Evolutionary conservation across 2,888 invertebrate species (phyloP), one percentile per base, ranked within the genome.

Genomic region (Sphinx pinastri): DNA sequence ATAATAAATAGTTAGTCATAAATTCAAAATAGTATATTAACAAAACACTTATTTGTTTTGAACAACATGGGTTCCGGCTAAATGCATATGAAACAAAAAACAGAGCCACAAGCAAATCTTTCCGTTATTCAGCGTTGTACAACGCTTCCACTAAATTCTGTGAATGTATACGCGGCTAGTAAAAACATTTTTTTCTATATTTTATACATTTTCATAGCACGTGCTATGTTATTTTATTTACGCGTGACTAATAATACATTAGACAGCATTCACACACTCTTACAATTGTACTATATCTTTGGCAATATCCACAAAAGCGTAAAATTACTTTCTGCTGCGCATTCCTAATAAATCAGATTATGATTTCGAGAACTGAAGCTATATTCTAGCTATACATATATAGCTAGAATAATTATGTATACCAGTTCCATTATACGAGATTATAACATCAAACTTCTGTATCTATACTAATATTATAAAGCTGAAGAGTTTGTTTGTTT

Each of bases 21-120:
- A 55, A 55, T 19, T 2, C 54, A 5, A 6, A 4, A 10, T n/a
- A 54, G 16, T 54, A 60, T 47, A 1, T 16, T 19, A 49, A 63
- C 60, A 69, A 47, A 55, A 45, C n/a, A 51, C 19, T 49, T 52
- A 45, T 16, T 63, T 63, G 19, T 54, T 52, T 45, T 38, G 51
- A 59, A 70, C 67, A 51, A 70, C 14, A 45, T 52, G 16, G 31
- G 31, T 67, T 70, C 70, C 52, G n/a, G 67, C 58, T 25, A 68
- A 70, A 67, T 54, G 54, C 38, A 38, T 52, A 16, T 70, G 11
- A 67, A 58, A 70, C 67, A 70, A 59, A 70, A 67, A 70, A 67
- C 70, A 70, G 70, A 67, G 45, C 55, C 12, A 47, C 4, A 59
- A 49, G 31, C 67, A 8, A 51, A 31, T 16, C 38, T 38, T 68